phyloP scores from a whole-genome alignment of 2,888 invertebrate species.

The Gortyna flavago region DNA sequence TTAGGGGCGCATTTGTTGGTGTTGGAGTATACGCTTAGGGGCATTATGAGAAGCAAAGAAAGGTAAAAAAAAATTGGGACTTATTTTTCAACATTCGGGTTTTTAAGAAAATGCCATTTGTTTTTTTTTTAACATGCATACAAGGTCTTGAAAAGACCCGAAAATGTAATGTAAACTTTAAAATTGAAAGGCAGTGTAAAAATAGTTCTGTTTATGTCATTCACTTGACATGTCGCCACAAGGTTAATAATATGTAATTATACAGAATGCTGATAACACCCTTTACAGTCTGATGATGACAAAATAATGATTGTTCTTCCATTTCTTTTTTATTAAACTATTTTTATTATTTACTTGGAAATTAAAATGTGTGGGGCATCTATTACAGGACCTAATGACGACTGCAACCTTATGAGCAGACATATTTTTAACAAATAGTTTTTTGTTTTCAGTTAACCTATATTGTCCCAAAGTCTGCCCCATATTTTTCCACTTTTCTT shows the following conservation, averaged over 20 bases:
- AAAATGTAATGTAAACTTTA: not conserved
- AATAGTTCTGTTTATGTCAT: slow-evolving; percentile 9
- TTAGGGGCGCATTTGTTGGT: too few species aligned
- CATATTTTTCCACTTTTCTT: not conserved
- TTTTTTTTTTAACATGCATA: not conserved
- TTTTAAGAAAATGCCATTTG: too few species aligned
- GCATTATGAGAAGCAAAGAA: too few species aligned
- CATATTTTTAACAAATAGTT: fast-evolving
- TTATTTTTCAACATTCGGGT: too few species aligned
- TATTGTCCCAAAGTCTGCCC: not conserved
- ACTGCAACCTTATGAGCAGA: not conserved
- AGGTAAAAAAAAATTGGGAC: too few species aligned
- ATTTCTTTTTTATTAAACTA: not conserved
- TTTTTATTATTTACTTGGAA: not conserved
- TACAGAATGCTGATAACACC: slow-evolving; percentile 37
- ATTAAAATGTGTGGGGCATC: too few species aligned
- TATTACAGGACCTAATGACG: not conserved
- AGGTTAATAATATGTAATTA: slow-evolving; percentile 45
- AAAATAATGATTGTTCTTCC: not conserved
- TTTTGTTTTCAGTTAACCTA: not conserved
- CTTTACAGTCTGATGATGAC: not conserved
- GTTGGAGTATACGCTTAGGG: too few species aligned
- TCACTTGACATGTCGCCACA: slow-evolving; percentile 23
- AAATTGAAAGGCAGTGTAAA: slow-evolving; percentile 8
- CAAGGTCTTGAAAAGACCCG: not conserved